These are phyloP conservation scores for Mareca penelope DNA, from an alignment of 2,797 vertebrate species.

Conservation along the genomic window DNA sequence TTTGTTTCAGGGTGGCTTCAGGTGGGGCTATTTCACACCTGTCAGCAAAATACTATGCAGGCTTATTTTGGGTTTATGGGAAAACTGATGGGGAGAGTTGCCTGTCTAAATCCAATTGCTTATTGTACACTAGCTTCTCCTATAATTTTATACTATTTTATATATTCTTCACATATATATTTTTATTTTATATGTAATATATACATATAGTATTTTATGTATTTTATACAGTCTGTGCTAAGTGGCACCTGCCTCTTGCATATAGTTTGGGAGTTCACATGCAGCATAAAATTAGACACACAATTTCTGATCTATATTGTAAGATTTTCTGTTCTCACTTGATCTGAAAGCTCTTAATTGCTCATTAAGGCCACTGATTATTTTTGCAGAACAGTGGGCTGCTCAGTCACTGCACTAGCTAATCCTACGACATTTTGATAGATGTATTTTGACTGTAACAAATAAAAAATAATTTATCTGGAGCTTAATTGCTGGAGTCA, in stretches of 20 bases:
- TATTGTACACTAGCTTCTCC: background rate
- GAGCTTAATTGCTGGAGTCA: background rate
- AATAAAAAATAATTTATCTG: background rate
- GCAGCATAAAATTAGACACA: background rate
- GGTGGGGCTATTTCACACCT: fast-evolving
- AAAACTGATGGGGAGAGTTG: background rate
- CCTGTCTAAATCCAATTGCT: background rate
- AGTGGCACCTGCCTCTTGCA: fast-evolving
- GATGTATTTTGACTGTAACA: background rate
- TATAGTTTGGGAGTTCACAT: background rate
- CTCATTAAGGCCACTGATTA: background rate
- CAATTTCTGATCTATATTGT: background rate
- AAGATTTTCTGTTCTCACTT: background rate
- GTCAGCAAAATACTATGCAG: background rate
- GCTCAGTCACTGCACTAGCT: background rate
- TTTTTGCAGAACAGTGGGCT: background rate
- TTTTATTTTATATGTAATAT: too few species aligned
- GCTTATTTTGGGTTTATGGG: background rate
- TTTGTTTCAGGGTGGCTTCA: background rate
- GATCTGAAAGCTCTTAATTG: background rate
- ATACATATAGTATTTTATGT: too few species aligned
- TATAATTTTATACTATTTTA: background rate
- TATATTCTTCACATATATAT: too few species aligned
- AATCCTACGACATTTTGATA: background rate
- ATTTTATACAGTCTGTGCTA: background rate